These are phyloP conservation scores for Cyclura pinguis DNA, from an alignment of 2,797 vertebrate genomes.

Conservation along the genomic window DNA sequence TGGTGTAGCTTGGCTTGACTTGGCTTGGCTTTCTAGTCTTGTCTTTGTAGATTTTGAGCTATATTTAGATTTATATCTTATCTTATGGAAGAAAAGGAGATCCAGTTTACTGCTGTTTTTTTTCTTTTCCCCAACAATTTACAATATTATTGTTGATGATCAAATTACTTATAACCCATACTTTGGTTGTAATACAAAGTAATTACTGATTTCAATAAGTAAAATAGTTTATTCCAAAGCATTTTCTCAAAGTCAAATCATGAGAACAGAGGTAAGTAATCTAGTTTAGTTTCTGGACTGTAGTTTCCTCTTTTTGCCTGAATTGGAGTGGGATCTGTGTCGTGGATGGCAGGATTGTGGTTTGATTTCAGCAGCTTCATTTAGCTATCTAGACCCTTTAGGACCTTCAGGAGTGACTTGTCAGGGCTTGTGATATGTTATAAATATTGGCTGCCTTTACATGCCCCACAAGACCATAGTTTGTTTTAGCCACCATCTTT, in stretches of 20 bases:
- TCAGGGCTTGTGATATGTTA: background rate
- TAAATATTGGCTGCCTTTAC: background rate
- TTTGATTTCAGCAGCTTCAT: constrained; percentile 11
- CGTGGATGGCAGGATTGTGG: background rate
- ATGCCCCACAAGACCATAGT: background rate
- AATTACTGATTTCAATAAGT: background rate
- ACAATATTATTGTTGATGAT: background rate
- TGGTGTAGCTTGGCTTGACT: background rate
- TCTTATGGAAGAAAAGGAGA: background rate
- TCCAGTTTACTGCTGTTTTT: background rate
- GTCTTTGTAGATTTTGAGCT: constrained; percentile 2
- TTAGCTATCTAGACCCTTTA: background rate
- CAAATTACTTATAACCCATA: background rate
- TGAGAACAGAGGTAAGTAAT: background rate
- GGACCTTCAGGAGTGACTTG: background rate
- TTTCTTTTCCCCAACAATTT: background rate
- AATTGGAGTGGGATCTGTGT: constrained; percentile 4
- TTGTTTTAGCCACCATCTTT: background rate
- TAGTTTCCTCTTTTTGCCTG: background rate
- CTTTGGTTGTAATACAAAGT: background rate
- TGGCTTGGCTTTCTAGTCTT: background rate
- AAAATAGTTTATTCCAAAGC: background rate
- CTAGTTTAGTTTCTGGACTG: background rate
- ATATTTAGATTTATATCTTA: constrained; percentile 1
- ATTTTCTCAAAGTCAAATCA: constrained; percentile 5